Conservation (phyloP, 2,888 invertebrate genomes). For the Drymonia ruficornis region DNA sequence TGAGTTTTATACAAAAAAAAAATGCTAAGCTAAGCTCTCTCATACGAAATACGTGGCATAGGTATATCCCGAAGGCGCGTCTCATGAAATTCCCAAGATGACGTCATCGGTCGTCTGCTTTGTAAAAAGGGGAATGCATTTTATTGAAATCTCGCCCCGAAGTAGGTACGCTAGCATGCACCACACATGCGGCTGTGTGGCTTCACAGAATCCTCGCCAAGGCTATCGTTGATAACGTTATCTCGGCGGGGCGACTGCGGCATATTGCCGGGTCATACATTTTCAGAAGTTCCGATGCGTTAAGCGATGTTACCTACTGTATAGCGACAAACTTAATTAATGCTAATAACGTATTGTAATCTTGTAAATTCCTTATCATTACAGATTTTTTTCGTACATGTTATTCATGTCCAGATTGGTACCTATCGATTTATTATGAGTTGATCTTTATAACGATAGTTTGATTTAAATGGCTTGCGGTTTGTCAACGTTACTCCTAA, state of each 20-base stretch:
- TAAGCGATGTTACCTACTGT: slow-evolving; percentile 3
- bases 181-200: slow-evolving; percentile 36
- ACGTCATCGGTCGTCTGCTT: neutral
- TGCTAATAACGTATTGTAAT: neutral
- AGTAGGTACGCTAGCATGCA: slow-evolving; percentile 1
- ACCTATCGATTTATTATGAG: too few species aligned
- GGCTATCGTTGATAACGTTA: slow-evolving; percentile 82
- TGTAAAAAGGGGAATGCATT: slow-evolving; percentile 3
- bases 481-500: neutral
- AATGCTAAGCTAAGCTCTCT: too few species aligned
- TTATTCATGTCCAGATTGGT: too few species aligned
- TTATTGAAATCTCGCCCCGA: neutral
- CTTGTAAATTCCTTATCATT: too few species aligned
- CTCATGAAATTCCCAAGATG: neutral
- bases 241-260: slow-evolving; percentile 55
- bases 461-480: neutral
- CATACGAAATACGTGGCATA: too few species aligned
- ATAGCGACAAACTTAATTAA: neutral
- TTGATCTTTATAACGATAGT: too few species aligned
- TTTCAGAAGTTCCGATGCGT: slow-evolving; percentile 25
- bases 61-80: too few species aligned
- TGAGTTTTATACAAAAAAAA: too few species aligned
- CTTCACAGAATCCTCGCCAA: slow-evolving; percentile 76
- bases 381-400: too few species aligned
- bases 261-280: slow-evolving; percentile 4